A percentile compares a stretch with the other conserved stretches of the same genome.
Evolutionary conservation across 1,140 invertebrate genomes (phyloP).

Genomic region (Lepidurus couesii): DNA sequence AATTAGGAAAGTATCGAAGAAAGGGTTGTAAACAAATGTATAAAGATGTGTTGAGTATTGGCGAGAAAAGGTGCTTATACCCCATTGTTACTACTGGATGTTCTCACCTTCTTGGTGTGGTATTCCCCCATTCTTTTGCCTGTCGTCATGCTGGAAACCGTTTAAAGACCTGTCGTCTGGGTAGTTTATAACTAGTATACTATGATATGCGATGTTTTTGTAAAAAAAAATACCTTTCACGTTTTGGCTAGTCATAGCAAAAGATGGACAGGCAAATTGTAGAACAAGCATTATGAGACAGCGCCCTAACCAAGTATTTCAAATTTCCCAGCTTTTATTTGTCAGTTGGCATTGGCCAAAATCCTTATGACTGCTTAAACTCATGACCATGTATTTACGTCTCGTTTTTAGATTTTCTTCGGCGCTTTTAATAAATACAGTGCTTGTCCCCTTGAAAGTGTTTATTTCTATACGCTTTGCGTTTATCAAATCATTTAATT

Average conservation of each 20-base stretch:
- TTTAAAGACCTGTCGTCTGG: neutral
- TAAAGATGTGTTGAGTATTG: neutral
- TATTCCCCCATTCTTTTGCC: neutral
- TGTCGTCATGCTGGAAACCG: neutral
- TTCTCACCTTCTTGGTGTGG: neutral
- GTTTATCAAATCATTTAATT: neutral
- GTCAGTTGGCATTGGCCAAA: neutral
- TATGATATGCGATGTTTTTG: neutral
- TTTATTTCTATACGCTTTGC: neutral
- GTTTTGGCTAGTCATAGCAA: constrained; percentile 22
- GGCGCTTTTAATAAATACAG: neutral
- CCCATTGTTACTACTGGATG: constrained; percentile 3
- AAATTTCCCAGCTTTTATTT: constrained; percentile 13
- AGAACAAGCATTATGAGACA: neutral
- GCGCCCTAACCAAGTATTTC: constrained; percentile 5
- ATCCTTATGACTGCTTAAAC: neutral
- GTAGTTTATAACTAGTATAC: neutral
- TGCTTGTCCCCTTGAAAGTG: constrained; percentile 4
- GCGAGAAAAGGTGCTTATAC: constrained; percentile 14
- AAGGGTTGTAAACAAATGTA: constrained; percentile 14
- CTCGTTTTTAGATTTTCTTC: neutral
- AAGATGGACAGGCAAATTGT: neutral
- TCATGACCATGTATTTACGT: constrained; percentile 8
- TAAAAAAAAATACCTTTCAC: neutral
- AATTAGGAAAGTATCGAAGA: constrained; percentile 2